Conservation (phyloP, 2,113 vertebrate species). For the Capricornis sumatraensis region DNA sequence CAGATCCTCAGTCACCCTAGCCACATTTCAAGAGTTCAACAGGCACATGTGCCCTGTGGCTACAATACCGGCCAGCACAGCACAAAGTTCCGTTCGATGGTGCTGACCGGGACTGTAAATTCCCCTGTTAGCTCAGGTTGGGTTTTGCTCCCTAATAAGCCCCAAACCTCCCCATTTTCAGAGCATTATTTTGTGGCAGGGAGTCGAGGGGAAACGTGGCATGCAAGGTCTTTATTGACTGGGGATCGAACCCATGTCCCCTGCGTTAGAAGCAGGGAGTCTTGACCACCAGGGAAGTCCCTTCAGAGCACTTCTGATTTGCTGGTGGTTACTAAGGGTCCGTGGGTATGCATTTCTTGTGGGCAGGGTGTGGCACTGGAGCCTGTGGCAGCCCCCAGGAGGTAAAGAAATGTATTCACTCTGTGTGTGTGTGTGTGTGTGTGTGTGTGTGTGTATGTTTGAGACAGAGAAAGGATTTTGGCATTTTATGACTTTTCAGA, state of each 20-base stretch:
- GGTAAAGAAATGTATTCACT: neutral
- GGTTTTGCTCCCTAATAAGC: neutral
- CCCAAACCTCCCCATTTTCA: neutral
- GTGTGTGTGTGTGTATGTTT: neutral
- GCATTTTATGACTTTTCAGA: neutral
- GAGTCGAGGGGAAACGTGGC: neutral
- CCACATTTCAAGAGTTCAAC: neutral
- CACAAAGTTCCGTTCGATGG: neutral
- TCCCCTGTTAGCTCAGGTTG: neutral
- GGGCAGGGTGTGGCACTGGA: neutral
- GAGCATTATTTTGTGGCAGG: neutral
- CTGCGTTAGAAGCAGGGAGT: neutral
- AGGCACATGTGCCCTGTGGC: neutral
- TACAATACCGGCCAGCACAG: neutral
- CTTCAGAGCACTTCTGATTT: neutral
- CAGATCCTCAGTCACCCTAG: neutral
- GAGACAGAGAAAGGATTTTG: neutral
- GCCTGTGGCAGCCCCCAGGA: neutral
- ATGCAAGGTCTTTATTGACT: neutral
- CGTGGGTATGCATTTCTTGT: accelerated
- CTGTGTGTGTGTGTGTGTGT: neutral
- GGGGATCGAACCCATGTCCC: neutral
- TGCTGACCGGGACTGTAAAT: no score
- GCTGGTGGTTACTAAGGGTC: neutral
- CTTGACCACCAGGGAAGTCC: neutral